phyloP scores from a whole-genome alignment of 1,140 invertebrate species.

The Brachionus calyciflorus region DNA sequence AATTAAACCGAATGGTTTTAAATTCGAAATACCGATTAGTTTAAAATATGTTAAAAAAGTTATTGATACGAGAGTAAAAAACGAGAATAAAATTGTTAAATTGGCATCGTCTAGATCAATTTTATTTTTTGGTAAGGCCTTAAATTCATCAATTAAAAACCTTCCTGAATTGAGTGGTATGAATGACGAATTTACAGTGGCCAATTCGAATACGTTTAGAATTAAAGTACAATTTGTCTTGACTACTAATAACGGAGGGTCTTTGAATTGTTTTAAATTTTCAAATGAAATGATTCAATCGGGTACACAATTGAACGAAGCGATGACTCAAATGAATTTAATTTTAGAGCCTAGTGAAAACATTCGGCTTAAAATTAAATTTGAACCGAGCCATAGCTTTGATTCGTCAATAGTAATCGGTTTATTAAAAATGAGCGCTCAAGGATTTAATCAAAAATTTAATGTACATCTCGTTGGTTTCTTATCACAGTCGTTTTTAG shows the following conservation, averaged over 20 bases:
- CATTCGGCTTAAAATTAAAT: conserved; percentile 10
- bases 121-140: conserved; percentile 22
- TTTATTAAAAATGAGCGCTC: not conserved
- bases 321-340: not conserved
- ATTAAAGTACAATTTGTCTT: not conserved
- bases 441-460: conserved; percentile 5
- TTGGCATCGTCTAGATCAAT: not conserved
- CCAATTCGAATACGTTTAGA: conserved; percentile 16
- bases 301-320: not conserved
- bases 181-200: not conserved
- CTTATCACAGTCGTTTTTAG: not conserved
- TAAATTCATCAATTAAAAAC: not conserved
- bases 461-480: conserved; percentile 11
- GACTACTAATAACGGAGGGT: not conserved
- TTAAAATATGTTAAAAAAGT: conserved; percentile 21
- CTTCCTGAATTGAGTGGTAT: not conserved
- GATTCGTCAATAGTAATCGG: not conserved
- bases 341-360: conserved; percentile 20
- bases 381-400: not conserved
- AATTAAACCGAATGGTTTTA: conserved; percentile 36
- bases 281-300: conserved; percentile 7
- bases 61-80: not conserved
- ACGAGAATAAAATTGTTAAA: not conserved
- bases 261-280: conserved; percentile 4
- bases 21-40: conserved; percentile 28